A percentile compares a stretch with the other conserved stretches of the same genome.
Conservation (phyloP, 1,140 invertebrate genomes). For the Macrotrachela quadricornifera region DNA sequence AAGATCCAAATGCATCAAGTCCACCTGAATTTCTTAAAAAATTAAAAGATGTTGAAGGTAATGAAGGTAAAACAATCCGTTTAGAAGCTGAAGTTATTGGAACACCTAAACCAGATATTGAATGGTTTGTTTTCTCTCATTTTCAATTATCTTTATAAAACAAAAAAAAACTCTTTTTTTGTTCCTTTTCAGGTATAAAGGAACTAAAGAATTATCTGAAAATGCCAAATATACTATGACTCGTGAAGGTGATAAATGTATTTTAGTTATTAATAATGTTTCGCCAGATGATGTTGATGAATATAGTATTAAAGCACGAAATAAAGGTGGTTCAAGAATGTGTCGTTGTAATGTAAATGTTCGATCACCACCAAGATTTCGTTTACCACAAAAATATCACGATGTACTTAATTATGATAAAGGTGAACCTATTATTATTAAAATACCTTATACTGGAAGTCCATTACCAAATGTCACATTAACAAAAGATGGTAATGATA, state of each 20-base stretch:
- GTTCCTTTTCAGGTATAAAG: slow-evolving; percentile 31
- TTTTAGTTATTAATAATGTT: slow-evolving; percentile 67
- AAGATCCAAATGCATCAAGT: slow-evolving; percentile 43
- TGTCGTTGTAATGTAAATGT: slow-evolving; percentile 78
- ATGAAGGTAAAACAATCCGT: slow-evolving; percentile 11
- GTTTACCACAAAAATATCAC: slow-evolving; percentile 83
- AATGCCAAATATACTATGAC: slow-evolving; percentile 71
- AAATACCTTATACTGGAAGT: slow-evolving; percentile 93
- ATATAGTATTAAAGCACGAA: slow-evolving; percentile 76
- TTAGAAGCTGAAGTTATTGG: slow-evolving; percentile 13
- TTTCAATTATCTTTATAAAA: no score
- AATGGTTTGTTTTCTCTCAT: slow-evolving; percentile 35
- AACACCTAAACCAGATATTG: slow-evolving; percentile 9
- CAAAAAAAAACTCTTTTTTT: no score
- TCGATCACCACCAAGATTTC: slow-evolving; percentile 85
- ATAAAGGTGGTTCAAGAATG: slow-evolving; percentile 72
- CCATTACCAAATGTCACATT: slow-evolving; percentile 80
- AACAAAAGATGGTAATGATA: slow-evolving; percentile 21
- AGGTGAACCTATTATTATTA: slow-evolving; percentile 80
- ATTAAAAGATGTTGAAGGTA: slow-evolving; percentile 10
- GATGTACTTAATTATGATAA: slow-evolving; percentile 93
- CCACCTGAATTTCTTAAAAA: slow-evolving; percentile 10
- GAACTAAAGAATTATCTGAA: slow-evolving; percentile 70
- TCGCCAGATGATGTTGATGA: slow-evolving; percentile 95
- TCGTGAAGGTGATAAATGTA: slow-evolving; percentile 58